Evolutionary conservation across 2,797 vertebrate species (phyloP).

Genomic region (Rhinichthys osculus): DNA sequence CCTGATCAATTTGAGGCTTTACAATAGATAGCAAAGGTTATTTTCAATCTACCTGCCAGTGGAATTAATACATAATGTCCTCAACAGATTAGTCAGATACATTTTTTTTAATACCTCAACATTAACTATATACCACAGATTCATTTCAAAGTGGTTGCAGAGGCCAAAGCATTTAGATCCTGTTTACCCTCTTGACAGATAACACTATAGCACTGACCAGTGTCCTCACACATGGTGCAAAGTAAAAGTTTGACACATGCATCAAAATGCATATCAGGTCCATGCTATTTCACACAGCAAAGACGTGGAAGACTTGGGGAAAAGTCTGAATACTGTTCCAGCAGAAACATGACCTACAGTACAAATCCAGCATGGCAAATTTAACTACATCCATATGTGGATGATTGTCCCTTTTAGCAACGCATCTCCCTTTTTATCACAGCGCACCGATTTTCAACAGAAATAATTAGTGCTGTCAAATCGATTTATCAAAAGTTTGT

Average conservation of each 20-base stretch:
- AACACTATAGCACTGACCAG: neutral
- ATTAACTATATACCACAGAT: neutral
- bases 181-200: neutral
- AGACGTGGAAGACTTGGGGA: neutral
- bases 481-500: neutral
- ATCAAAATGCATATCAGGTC: conserved; percentile 21
- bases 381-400: conserved; percentile 40
- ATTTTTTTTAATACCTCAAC: neutral
- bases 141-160: neutral
- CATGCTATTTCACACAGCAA: conserved; percentile 17
- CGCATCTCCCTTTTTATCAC: conserved; percentile 62
- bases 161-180: neutral
- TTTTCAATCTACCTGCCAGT: neutral
- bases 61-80: neutral
- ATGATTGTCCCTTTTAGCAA: conserved; percentile 59
- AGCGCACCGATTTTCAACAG: conserved; percentile 43
- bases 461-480: conserved; percentile 3
- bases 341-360: conserved; percentile 4
- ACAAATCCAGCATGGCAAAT: conserved; percentile 7
- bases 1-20: conserved; percentile 49
- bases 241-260: conserved; percentile 29
- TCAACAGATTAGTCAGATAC: neutral
- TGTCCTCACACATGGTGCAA: conserved; percentile 24
- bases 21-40: conserved; percentile 11
- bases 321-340: neutral